Base-by-base conservation (phyloP, 2,888 invertebrate species). In the Plagodis pulveraria region DNA sequence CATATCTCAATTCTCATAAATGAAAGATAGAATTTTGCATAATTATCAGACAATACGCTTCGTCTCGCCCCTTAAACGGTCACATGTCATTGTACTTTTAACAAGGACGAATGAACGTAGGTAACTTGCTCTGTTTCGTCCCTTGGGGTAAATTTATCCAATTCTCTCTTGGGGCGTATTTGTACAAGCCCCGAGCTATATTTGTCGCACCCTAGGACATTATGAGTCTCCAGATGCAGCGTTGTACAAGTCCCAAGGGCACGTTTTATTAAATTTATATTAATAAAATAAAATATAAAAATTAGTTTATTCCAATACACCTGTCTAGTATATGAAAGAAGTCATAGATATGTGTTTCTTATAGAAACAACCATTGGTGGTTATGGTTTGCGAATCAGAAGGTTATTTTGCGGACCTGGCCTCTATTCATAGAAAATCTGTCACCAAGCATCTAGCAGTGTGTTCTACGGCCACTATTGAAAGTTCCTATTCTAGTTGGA, bases 151-250 rank as follows among this genome's bases (percentile, higher is more conserved):
- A 45, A 45, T 45, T 35, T 32, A 38, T 36, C 41, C n/a, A 33
- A 38, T 7, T 40, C 40, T 40, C 54, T 49, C 58, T 22, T 35
- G 54, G 54, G 58, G 45, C 43, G n/a, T 42, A 53, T 50, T 50
- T 43, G 50, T 54, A 10, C 46, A 34, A 5, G 44, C 54, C 50
- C 46, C 12, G 6, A 34, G 12, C n/a, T 8, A 32, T 22, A n/a
- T 36, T 35, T 54, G 49, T 50, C 46, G 50, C 45, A 12, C 53
- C 36, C 6, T 47, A n/a, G 50, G 44, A 45, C 53, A 42, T 43
- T 41, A 52, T 51, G 12, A 34, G 48, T 54, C 50, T 40, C 41
- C 36, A 36, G 58, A 44, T 50, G 50, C 46, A 45, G 11, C 33
- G 9, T 34, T 11, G 35, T 5, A 9, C 6, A 35, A 46, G 7